These are phyloP conservation scores for Eupeodes corollae DNA, from an alignment of 1,140 invertebrate genomes.

Conservation along the genomic window DNA sequence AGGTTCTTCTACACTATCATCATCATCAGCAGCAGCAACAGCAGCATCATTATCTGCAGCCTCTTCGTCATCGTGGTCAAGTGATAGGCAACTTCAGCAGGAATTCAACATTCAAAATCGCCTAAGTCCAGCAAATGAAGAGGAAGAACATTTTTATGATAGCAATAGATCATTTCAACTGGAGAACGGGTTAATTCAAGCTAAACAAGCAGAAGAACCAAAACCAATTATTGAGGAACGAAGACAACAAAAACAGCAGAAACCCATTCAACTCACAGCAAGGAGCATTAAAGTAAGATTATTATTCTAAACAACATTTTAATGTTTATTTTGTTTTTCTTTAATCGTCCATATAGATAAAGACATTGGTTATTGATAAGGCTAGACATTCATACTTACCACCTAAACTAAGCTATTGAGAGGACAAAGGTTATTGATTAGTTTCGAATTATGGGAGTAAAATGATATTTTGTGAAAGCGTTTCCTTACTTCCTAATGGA, in stretches of 20 bases:
- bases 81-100: conserved; percentile 5
- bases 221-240: background rate
- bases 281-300: background rate
- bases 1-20: no score
- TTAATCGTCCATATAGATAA: no score
- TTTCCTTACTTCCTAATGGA: no score
- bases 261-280: background rate
- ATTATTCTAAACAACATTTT: no score
- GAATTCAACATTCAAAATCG: conserved; percentile 7
- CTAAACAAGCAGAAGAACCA: background rate
- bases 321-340: no score
- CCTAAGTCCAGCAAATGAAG: conserved; percentile 30
- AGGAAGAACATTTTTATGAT: conserved; percentile 17
- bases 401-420: no score
- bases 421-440: no score
- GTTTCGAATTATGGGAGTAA: no score
- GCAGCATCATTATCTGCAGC: conserved; percentile 4
- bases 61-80: conserved; percentile 1
- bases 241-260: background rate
- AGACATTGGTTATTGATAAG: no score
- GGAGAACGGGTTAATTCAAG: conserved; percentile 1
- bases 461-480: no score
- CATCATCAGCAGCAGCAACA: conserved; percentile 6
- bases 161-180: conserved; percentile 17
- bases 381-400: no score